phyloP scores from a whole-genome alignment of 2,888 invertebrate species.

The Epinotia brunnichana region DNA sequence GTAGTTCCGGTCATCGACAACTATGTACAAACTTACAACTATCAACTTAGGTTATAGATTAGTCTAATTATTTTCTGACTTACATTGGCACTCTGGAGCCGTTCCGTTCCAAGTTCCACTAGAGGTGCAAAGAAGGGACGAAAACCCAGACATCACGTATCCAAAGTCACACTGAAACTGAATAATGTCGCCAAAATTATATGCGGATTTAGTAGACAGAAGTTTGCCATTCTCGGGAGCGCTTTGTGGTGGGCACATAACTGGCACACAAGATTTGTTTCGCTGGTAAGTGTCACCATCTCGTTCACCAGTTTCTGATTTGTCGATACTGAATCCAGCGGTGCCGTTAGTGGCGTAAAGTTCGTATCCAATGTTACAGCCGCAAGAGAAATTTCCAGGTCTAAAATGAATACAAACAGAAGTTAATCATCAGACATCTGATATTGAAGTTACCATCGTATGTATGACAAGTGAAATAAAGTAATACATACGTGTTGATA shows the following conservation, averaged over 20 bases:
- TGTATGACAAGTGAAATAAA: background rate
- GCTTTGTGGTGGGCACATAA: constrained; percentile 91
- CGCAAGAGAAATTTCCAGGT: constrained; percentile 94
- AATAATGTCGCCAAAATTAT: constrained; percentile 95
- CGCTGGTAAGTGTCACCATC: constrained; percentile 95
- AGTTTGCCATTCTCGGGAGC: constrained; percentile 94
- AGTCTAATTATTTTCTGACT: constrained; percentile 63
- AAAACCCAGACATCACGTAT: constrained; percentile 94
- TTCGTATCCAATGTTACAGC: constrained; percentile 96
- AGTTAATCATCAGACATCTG: background rate
- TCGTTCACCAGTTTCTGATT: constrained; percentile 92
- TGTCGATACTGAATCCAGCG: constrained; percentile 91
- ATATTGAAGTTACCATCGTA: background rate
- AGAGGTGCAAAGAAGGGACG: constrained; percentile 93
- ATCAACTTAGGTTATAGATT: no score
- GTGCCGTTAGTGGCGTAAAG: constrained; percentile 94
- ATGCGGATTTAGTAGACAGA: constrained; percentile 90
- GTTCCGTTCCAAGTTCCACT: constrained; percentile 97
- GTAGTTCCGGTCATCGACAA: no score
- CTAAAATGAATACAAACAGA: constrained; percentile 65
- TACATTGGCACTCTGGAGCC: constrained; percentile 96
- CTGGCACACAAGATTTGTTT: constrained; percentile 97
- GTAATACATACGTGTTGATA: constrained; percentile 86
- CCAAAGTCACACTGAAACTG: constrained; percentile 98
- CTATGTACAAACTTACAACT: no score